A percentile compares a stretch with the other conserved stretches of the same genome.
These are phyloP conservation scores for Ommatoiulus sabulosus DNA, from an alignment of 2,888 invertebrate genomes.

Conservation along the genomic window DNA sequence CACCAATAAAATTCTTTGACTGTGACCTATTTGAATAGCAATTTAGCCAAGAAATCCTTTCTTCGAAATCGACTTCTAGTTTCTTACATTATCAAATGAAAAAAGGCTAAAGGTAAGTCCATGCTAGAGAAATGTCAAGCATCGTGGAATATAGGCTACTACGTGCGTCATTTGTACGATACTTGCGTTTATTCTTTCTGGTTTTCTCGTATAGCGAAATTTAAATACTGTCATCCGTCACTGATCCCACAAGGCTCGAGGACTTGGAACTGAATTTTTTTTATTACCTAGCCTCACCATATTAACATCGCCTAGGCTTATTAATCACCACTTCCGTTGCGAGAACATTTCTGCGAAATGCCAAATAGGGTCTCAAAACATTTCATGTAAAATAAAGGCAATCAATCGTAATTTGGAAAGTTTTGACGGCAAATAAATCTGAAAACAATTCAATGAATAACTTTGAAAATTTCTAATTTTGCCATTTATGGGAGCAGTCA, in stretches of 20 bases:
- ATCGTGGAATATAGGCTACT: background rate
- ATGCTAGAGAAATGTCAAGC: background rate
- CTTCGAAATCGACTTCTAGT: background rate
- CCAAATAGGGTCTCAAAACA: too few species aligned
- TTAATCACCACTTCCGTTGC: too few species aligned
- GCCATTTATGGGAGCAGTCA: too few species aligned
- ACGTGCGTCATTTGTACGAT: slow-evolving; percentile 10
- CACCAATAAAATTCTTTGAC: background rate
- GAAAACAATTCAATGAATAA: too few species aligned
- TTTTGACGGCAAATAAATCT: too few species aligned
- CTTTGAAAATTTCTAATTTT: too few species aligned
- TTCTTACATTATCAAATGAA: background rate
- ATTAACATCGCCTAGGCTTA: too few species aligned
- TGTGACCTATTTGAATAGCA: slow-evolving; percentile 11
- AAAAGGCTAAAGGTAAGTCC: background rate
- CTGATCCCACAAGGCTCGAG: background rate
- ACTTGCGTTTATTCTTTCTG: background rate
- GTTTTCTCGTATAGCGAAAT: background rate
- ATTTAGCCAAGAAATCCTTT: background rate
- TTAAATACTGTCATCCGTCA: background rate
- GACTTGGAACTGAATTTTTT: background rate
- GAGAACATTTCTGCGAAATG: too few species aligned
- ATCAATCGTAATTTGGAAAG: too few species aligned
- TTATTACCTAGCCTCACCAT: background rate
- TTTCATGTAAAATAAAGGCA: too few species aligned